Evolutionary conservation across 2,888 invertebrate genomes (phyloP), one percentile per base, ranked within the genome.

Genomic region (Drosophila kuntzei): DNA sequence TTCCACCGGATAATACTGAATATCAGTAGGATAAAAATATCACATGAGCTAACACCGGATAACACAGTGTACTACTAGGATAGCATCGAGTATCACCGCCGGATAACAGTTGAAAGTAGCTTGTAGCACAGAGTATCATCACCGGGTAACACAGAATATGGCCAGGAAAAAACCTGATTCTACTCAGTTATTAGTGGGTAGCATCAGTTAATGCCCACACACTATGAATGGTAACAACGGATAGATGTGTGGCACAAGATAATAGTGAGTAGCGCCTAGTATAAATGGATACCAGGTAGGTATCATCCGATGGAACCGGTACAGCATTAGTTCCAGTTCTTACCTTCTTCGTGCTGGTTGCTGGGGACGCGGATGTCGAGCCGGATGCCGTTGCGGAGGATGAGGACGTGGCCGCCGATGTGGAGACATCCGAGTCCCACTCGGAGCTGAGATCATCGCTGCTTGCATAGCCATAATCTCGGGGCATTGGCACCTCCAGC

Each of bases 401-500:
- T 3, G 68, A 8, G 8, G 73, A 60, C 1, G 67, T 65, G 14
- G 64, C 75, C 4, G 75, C 81, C 59, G 88, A 83, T 14, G 89
- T 86, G 68, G 83, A 83, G 7, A 95, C 95, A 92, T 97, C 97
- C 2, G 96, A 97, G 90, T 97, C 97, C 97, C 97, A 97, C 90
- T 97, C 97, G 12, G 97, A 97, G 91, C 97, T 97, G 69, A 97
- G 94, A 92, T 97, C 97, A 91, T 98, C 97, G 90, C 96, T 97
- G 78, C 96, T 96, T n/a, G 97, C 96, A 89, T 97, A 97, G 12
- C 96, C 97, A 91, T 96, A 98, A 89, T 97, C 97, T 71, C 95
- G 93, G 29, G 94, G 94, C 93, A 95, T 94, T 0, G 96, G 96
- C 76, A 97, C 96, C 89, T 96, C 95, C 75, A 96, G 92, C 55